Conservation (phyloP, 1,140 invertebrate genomes). For the Zaprionus ghesquierei region DNA sequence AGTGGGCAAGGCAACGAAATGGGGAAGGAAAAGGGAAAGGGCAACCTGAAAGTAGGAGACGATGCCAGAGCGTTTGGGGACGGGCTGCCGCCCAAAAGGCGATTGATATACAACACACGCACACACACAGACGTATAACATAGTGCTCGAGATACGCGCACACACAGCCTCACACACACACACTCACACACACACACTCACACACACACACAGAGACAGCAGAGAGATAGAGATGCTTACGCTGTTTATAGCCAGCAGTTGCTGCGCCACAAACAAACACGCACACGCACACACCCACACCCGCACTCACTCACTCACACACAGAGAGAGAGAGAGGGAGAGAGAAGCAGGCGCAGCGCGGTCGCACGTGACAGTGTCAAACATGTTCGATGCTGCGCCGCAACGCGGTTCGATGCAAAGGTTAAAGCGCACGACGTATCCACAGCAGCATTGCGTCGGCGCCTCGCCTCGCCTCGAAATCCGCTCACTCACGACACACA, state of each 20-base stretch:
- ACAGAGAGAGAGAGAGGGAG: background rate
- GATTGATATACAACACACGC: slow-evolving; percentile 54
- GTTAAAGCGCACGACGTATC: slow-evolving; percentile 43
- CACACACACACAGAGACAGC: slow-evolving; percentile 14
- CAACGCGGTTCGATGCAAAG: slow-evolving; percentile 54
- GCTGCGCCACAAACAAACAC: slow-evolving; percentile 29
- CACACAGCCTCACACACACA: slow-evolving; percentile 15
- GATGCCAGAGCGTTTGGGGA: slow-evolving; percentile 12
- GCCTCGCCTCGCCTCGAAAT: slow-evolving; percentile 38
- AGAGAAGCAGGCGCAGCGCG: slow-evolving; percentile 2
- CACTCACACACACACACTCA: slow-evolving; percentile 21
- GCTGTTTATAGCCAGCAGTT: slow-evolving; percentile 57
- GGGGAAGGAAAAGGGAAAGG: background rate
- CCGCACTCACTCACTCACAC: background rate
- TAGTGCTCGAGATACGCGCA: background rate
- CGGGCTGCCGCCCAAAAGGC: slow-evolving; percentile 51
- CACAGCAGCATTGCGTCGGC: slow-evolving; percentile 60
- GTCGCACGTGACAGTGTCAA: slow-evolving; percentile 41
- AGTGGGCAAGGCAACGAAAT: background rate
- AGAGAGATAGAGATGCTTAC: slow-evolving; percentile 49
- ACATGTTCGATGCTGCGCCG: slow-evolving; percentile 52
- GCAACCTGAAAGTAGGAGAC: background rate
- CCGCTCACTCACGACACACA: slow-evolving; percentile 16
- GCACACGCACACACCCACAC: background rate
- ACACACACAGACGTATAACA: slow-evolving; percentile 13